phyloP scores from a whole-genome alignment of 2,797 vertebrate genomes.

The Ceryle rudis region DNA sequence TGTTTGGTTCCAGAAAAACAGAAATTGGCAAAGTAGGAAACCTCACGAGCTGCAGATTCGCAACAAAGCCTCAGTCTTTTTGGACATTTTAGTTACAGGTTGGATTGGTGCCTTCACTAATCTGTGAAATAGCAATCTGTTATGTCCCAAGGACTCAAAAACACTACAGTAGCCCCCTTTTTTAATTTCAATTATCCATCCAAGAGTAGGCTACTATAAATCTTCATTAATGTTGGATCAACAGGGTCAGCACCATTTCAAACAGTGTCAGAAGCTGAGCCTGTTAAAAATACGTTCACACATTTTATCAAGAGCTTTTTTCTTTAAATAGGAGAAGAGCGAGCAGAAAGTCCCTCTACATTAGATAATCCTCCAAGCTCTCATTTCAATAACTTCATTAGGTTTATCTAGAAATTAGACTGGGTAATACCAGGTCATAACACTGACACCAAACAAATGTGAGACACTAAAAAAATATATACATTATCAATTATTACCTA shows the following conservation, averaged over 20 bases:
- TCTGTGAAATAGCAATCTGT: background rate
- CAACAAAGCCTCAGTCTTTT: background rate
- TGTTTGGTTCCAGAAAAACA: background rate
- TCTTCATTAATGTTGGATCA: background rate
- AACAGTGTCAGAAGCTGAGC: background rate
- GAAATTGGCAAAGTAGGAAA: background rate
- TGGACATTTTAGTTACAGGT: background rate
- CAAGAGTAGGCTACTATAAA: background rate
- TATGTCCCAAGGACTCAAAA: background rate
- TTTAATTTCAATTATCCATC: background rate
- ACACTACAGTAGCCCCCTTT: background rate
- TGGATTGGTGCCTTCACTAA: background rate
- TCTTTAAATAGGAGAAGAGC: background rate
- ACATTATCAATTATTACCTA: background rate
- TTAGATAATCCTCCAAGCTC: background rate
- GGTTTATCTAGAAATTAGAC: background rate
- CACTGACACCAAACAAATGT: background rate
- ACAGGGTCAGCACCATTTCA: background rate
- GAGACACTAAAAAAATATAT: background rate
- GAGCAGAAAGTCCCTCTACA: background rate
- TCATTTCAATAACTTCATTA: slow-evolving; percentile 16
- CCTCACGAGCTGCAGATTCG: background rate
- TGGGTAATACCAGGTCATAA: background rate
- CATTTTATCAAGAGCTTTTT: background rate
- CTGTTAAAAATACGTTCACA: background rate